These are phyloP conservation scores for Julus scanicus DNA, from an alignment of 2,888 invertebrate genomes.

Conservation along the genomic window DNA sequence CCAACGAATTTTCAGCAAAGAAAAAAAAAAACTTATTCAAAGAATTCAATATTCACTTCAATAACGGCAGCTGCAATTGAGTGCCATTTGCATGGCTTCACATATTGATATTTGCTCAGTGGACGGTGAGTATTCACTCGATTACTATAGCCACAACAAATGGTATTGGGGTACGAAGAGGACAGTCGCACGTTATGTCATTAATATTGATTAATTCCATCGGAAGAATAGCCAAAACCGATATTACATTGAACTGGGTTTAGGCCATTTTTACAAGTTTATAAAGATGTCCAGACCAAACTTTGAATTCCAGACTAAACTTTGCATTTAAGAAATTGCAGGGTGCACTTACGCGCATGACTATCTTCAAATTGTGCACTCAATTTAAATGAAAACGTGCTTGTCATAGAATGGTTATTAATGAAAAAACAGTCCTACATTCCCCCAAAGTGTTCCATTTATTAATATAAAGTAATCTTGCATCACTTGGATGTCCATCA, in stretches of 20 bases:
- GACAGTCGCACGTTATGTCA: slow-evolving; percentile 10
- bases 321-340: not conserved
- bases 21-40: not conserved
- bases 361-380: not conserved
- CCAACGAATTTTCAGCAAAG: not conserved
- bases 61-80: slow-evolving; percentile 51
- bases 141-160: slow-evolving; percentile 25
- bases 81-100: slow-evolving; percentile 49
- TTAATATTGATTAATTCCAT: slow-evolving; percentile 26
- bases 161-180: not conserved
- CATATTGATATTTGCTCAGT: slow-evolving; percentile 43
- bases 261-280: not conserved
- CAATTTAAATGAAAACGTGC: not conserved
- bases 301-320: not conserved
- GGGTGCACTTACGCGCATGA: not conserved
- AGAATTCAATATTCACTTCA: slow-evolving; percentile 48
- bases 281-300: not conserved
- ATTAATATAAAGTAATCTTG: not conserved
- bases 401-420: not conserved
- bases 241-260: not conserved
- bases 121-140: slow-evolving; percentile 48
- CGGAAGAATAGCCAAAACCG: not conserved
- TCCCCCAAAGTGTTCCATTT: not conserved
- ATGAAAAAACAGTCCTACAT: not conserved
- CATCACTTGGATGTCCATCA: not conserved